Evolutionary conservation across 2,113 vertebrate species (phyloP).

Genomic region (Symphodus melops): DNA sequence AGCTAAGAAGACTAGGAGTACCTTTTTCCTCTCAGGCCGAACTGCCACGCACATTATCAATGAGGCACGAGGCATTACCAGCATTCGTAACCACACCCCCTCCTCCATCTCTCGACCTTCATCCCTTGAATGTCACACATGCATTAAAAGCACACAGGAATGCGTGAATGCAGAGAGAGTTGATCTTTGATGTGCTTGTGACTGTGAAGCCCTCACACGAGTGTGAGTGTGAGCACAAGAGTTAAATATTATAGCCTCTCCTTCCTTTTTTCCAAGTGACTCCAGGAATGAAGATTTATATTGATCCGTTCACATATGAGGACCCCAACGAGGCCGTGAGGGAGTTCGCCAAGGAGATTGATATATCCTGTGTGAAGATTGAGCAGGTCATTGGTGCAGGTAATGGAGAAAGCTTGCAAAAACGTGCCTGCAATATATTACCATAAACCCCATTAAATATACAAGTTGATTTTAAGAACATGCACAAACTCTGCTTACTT

Average conservation of each 20-base stretch:
- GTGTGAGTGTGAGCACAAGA: conserved; percentile 21
- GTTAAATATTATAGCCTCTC: conserved; percentile 72
- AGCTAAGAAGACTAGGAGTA: conserved; percentile 29
- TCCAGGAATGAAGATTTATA: conserved; percentile 99
- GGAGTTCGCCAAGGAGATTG: conserved; percentile 99
- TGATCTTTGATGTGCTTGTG: conserved; percentile 32
- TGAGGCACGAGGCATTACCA: conserved; percentile 29
- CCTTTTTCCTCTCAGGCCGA: conserved; percentile 55
- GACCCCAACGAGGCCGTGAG: conserved; percentile 98
- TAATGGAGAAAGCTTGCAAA: conserved; percentile 73
- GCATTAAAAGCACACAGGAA: conserved; percentile 13
- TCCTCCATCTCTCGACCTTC: conserved; percentile 40
- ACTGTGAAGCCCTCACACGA: conserved; percentile 1
- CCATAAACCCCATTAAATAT: conserved; percentile 1
- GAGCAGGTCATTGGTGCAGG: conserved; percentile 99
- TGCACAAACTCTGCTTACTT: conserved; percentile 13
- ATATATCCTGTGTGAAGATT: conserved; percentile 98
- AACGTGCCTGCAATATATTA: conserved; percentile 41
- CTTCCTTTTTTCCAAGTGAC: conserved; percentile 89
- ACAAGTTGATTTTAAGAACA: conserved; percentile 10
- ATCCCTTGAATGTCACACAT: conserved; percentile 25
- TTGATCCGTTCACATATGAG: conserved; percentile 98
- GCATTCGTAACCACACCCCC: conserved; percentile 38
- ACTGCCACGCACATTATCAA: conserved; percentile 33
- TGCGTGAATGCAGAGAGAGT: conserved; percentile 41